A percentile compares a stretch with the other conserved stretches of the same genome.
phyloP scores from a whole-genome alignment of 2,797 vertebrate genomes.

The Melanotaenia maccullochi region DNA sequence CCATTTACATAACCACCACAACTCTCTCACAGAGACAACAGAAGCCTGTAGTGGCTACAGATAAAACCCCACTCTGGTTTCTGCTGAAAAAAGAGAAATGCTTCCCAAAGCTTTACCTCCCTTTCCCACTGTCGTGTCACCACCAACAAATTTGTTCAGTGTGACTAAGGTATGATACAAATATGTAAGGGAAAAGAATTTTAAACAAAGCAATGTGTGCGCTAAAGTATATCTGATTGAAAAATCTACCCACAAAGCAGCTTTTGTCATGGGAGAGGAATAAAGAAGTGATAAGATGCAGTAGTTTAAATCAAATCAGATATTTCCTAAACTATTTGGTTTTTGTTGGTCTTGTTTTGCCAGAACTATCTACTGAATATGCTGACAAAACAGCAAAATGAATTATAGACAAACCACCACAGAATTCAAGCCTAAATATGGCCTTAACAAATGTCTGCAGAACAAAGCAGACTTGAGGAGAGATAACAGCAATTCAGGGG shows the following conservation, averaged over 20 bases:
- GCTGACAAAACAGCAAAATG: slow-evolving; percentile 12
- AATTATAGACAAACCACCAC: slow-evolving; percentile 16
- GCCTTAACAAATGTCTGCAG: slow-evolving; percentile 24
- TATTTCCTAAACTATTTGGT: slow-evolving; percentile 1
- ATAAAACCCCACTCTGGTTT: slow-evolving; percentile 63
- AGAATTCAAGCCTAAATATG: slow-evolving; percentile 16
- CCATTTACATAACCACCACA: slow-evolving; percentile 52
- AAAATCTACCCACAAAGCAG: slow-evolving; percentile 44
- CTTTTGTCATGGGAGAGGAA: slow-evolving; percentile 40
- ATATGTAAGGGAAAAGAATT: slow-evolving; percentile 25
- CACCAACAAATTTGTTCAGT: slow-evolving; percentile 31
- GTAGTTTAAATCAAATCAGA: slow-evolving; percentile 20
- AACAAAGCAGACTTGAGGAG: slow-evolving; percentile 40
- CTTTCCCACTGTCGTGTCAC: slow-evolving; percentile 43
- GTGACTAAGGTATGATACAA: slow-evolving; percentile 17
- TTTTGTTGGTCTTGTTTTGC: slow-evolving; percentile 4
- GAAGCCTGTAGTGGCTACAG: slow-evolving; percentile 32
- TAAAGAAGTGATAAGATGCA: slow-evolving; percentile 34
- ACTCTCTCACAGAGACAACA: slow-evolving; percentile 65
- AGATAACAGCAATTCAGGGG: slow-evolving; percentile 34
- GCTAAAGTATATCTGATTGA: slow-evolving; percentile 22
- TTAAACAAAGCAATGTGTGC: slow-evolving; percentile 31
- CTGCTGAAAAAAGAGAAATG: slow-evolving; percentile 62
- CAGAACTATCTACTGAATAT: neutral
- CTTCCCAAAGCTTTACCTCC: slow-evolving; percentile 45